Evolutionary conservation across 2,888 invertebrate genomes (phyloP), one percentile per base, ranked within the genome.

Genomic region (Epinotia bilunana): DNA sequence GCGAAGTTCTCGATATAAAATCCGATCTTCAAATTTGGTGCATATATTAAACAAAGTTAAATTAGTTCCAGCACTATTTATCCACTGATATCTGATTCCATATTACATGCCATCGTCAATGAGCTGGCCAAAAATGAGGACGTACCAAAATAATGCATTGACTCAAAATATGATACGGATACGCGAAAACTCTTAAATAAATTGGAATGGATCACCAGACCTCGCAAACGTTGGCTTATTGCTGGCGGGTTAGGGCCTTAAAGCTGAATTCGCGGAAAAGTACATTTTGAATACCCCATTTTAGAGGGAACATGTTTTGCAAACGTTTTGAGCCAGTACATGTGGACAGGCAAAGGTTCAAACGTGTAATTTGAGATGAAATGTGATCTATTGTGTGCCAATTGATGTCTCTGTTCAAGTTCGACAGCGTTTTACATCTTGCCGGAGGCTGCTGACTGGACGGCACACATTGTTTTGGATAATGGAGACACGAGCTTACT

Each of bases 391-490:
- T 93, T 93, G 93, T 92, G 91, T 87, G 87, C 88, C 90, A 84
- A 88, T 91, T 92, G 91, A 93, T 93, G 93, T 92, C 93, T 93
- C 92, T 92, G 92, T 93, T 92, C 90, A 85, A 80, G 84, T 87
- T 88, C 82, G 82, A 80, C 79, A 84, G 84, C 84, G 80, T 88
- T 90, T 92, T 91, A 92, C 85, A 86, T 81, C 81, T 81, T 81
- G 87, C 88, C 87, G 82, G 86, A 86, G 88, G 88, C 88, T 90
- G 88, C 90, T 90, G 89, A 88, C 87, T 90, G 87, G 90, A 87
- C 80, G 79, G 76, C 78, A 80, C 86, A 88, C 90, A 91, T 90
- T 92, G 91, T 92, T 86, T 78, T 58, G 62, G 68, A 78, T 74
- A 79, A 77, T 58, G 57, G 46, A 64, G 61, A 61, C 53, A 76